These are phyloP conservation scores for Heliconius melpomene DNA, from an alignment of 1,140 invertebrate species.

Conservation along the genomic window DNA sequence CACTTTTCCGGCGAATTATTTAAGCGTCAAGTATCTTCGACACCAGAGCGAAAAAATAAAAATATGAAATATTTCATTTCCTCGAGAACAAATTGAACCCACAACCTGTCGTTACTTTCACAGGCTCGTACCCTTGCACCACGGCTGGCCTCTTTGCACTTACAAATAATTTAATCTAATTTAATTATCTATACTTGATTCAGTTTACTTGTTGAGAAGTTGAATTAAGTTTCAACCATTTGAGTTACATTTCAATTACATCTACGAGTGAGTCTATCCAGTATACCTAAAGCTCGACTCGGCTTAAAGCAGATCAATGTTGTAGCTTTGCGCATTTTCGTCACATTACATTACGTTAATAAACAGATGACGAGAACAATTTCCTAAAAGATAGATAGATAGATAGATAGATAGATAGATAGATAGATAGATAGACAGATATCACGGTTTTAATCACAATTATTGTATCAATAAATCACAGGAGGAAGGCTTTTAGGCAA, in stretches of 20 bases:
- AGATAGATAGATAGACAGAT: conserved; percentile 1
- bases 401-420: not conserved
- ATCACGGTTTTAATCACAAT: conserved; percentile 2
- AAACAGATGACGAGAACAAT: conserved; percentile 10
- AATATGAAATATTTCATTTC: too few species aligned
- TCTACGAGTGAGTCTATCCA: not conserved
- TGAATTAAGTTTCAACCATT: conserved; percentile 9
- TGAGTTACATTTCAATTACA: conserved; percentile 16
- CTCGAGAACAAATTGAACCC: too few species aligned
- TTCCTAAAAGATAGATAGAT: conserved; percentile 4
- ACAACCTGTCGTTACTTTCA: too few species aligned
- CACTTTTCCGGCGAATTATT: too few species aligned
- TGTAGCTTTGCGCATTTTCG: conserved; percentile 13
- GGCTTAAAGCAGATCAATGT: conserved; percentile 16
- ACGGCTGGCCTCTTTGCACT: not conserved
- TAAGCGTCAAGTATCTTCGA: too few species aligned
- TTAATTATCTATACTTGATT: conserved; percentile 6
- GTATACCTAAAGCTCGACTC: not conserved
- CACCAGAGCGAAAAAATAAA: too few species aligned
- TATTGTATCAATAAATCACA: conserved; percentile 30
- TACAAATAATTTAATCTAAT: not conserved
- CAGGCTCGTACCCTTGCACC: too few species aligned
- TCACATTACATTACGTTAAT: conserved; percentile 21
- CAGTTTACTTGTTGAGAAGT: conserved; percentile 3
- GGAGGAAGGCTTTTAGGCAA: conserved; percentile 26